Percentiles rank a stretch among this genome's conserved stretches.
Conservation (phyloP, 2,797 vertebrate genomes). For the Vultur gryphus region DNA sequence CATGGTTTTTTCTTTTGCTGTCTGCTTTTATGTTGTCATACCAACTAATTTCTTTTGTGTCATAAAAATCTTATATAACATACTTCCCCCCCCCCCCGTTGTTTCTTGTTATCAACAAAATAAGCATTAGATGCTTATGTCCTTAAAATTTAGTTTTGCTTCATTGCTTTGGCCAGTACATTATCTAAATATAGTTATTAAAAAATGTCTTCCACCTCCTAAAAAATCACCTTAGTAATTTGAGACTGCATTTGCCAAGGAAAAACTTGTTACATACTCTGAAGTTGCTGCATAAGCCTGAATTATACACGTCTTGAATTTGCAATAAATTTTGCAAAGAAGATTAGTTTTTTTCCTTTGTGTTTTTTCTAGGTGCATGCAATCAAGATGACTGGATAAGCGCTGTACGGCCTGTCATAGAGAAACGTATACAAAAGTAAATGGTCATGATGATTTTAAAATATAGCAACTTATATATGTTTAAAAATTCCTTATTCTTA, state of each 20-base stretch:
- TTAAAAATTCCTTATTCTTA: background rate
- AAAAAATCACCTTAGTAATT: background rate
- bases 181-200: background rate
- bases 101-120: background rate
- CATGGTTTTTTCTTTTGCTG: background rate
- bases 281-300: background rate
- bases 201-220: background rate
- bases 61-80: background rate
- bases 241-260: background rate
- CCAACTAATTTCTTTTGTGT: background rate
- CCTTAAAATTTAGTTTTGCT: background rate
- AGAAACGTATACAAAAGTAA: constrained; percentile 99
- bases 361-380: constrained; percentile 79
- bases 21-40: background rate
- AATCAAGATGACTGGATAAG: constrained; percentile 97
- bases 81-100: rapidly evolving
- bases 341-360: background rate
- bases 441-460: background rate
- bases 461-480: background rate
- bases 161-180: background rate
- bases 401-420: constrained; percentile 96
- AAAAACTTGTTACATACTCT: background rate
- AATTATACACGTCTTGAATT: background rate
- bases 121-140: background rate
- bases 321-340: background rate